phyloP scores from a whole-genome alignment of 2,797 vertebrate genomes.

The Molossus molossus region DNA sequence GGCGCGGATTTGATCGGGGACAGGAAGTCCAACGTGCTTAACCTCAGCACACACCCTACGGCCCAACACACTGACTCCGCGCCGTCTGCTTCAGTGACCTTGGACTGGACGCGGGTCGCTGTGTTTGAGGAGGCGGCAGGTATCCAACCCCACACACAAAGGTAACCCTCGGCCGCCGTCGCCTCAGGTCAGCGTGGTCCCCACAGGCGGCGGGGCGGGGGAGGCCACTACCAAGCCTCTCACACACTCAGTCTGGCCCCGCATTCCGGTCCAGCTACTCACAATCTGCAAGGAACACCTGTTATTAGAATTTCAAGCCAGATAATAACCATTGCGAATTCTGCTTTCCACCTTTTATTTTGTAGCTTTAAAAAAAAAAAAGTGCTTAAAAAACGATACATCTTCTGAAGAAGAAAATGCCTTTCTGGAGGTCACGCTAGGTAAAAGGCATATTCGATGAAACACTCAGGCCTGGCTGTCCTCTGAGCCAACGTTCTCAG shows the following conservation, averaged over 20 bases:
- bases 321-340: conserved; percentile 61
- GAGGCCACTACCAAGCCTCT: background rate
- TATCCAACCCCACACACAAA: conserved; percentile 36
- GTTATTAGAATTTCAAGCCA: conserved; percentile 48
- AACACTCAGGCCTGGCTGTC: background rate
- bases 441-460: background rate
- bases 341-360: conserved; percentile 44
- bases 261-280: background rate
- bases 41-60: background rate
- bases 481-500: background rate
- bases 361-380: conserved; percentile 72
- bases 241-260: background rate
- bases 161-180: background rate
- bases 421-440: background rate
- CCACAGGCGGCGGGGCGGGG: rapidly evolving
- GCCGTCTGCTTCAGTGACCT: background rate
- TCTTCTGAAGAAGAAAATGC: conserved; percentile 6
- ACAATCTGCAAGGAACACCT: background rate
- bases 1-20: conserved; percentile 51
- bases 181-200: background rate
- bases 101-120: background rate
- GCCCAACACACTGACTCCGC: background rate
- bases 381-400: background rate
- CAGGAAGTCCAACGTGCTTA: background rate
- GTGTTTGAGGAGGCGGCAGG: conserved; percentile 40